Base-by-base conservation (phyloP, 2,888 invertebrate species). In the Leucoma salicis region DNA sequence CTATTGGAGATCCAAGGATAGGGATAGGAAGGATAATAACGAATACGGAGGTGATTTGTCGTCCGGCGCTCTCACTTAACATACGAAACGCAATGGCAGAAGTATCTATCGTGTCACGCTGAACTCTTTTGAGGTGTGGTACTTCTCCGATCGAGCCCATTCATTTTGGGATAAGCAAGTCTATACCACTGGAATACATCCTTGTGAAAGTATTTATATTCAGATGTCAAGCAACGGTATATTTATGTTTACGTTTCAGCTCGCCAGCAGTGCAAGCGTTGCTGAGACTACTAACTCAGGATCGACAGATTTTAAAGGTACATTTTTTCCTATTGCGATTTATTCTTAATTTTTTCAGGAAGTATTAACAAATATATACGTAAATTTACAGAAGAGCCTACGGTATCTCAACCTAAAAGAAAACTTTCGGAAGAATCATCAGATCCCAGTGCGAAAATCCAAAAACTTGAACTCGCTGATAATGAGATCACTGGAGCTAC, bases 371-470 rank as follows among this genome's bases (percentile, higher is more conserved):
- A 2, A 29, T 8, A 3, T 29, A 16, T 1, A 31, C 10, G 8
- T 14, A 78, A 72, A 42, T 38, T 42, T 29, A 18, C 75, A 85
- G 84, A 69, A 52, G 69, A 70, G 24, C 57, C 57, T 39, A 42
- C 63, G 31, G 31, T 61, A 40, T 25, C 53, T 6, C 66, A 73
- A 37, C 28, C 68, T 1, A 88, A 89, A 68, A 69, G 88, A 51
- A 88, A 88, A 61, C 66, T 82, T 1, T 73, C 77, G 6, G 82
- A 81, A 3, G 78, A 81, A 10, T 35, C 60, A 1, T 43, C 51
- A 1, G 74, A 78, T 14, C 67, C 59, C 39, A 75, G 31, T 36
- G 69, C 82, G 1, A 89, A 89, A 52, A 72, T 87, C 25, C 79
- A 72, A 46, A 88, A 88, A 60, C 66, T 88, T 3, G 78, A 82